Conservation (phyloP, 2,797 vertebrate genomes). For the Anguilla anguilla region DNA sequence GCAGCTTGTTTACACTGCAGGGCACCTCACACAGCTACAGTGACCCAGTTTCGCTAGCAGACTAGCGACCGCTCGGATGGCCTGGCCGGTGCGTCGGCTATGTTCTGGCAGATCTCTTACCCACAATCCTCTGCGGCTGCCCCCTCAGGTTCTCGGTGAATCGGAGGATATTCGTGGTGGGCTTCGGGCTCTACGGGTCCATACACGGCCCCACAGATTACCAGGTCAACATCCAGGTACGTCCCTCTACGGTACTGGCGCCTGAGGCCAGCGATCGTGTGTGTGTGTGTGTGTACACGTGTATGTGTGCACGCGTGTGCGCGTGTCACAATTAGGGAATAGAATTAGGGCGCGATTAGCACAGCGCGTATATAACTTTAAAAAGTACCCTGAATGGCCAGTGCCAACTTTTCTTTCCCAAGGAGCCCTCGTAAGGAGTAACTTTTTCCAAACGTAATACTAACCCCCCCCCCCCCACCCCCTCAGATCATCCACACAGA, state of each 20-base stretch:
- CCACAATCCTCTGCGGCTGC: background rate
- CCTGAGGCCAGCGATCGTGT: background rate
- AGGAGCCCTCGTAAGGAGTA: too few species aligned
- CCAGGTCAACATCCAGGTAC: conserved; percentile 97
- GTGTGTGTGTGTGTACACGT: background rate
- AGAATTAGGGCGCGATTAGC: background rate
- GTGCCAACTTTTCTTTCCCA: too few species aligned
- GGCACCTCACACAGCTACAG: too few species aligned
- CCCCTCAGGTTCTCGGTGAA: conserved; percentile 92
- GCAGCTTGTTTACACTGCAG: background rate
- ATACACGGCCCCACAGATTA: conserved; percentile 97
- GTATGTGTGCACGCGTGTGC: background rate
- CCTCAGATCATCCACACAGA: conserved; percentile 94
- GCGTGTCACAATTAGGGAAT: background rate
- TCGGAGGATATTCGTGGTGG: conserved; percentile 93
- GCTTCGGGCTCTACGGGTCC: conserved; percentile 94
- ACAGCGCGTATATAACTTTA: too few species aligned
- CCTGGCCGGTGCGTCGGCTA: too few species aligned
- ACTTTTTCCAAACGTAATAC: too few species aligned
- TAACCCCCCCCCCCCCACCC: too few species aligned
- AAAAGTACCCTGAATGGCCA: too few species aligned
- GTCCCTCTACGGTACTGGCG: background rate
- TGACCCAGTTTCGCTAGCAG: too few species aligned
- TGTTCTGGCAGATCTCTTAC: too few species aligned
- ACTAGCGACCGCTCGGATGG: too few species aligned